These are phyloP conservation scores for Hecatera dysodea DNA, from an alignment of 2,888 invertebrate species.

Conservation along the genomic window DNA sequence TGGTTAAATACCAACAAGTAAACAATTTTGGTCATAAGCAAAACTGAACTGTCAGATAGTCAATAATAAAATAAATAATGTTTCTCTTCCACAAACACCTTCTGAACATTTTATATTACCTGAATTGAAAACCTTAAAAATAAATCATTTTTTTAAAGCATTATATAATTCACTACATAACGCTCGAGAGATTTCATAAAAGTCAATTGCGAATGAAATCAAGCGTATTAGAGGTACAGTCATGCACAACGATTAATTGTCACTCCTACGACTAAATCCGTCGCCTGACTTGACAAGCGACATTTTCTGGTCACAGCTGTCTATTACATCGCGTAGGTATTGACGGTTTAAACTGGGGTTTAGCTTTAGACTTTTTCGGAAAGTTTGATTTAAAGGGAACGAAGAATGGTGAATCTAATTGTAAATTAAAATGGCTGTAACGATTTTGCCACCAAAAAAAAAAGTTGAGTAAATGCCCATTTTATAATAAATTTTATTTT, in stretches of 20 bases:
- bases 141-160: not conserved
- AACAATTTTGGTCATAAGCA: not conserved
- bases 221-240: slow-evolving; percentile 59
- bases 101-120: not conserved
- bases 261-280: slow-evolving; percentile 58
- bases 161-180: slow-evolving; percentile 6
- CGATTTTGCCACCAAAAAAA: not conserved
- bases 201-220: slow-evolving; percentile 62
- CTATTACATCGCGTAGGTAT: slow-evolving; percentile 60
- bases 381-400: not conserved
- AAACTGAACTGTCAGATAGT: not conserved
- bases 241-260: slow-evolving; percentile 67
- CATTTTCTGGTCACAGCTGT: slow-evolving; percentile 64
- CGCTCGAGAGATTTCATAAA: slow-evolving; percentile 48
- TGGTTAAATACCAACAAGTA: too few species aligned
- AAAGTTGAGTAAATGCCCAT: not conserved
- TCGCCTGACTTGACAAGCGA: slow-evolving; percentile 66
- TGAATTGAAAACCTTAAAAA: too few species aligned
- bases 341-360: slow-evolving; percentile 54
- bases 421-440: not conserved
- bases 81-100: not conserved
- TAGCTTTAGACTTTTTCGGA: slow-evolving; percentile 14
- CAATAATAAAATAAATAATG: not conserved
- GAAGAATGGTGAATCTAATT: not conserved
- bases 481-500: too few species aligned